phyloP scores from a whole-genome alignment of 1,140 invertebrate species.

The Scaptodrosophila lebanonensis region DNA sequence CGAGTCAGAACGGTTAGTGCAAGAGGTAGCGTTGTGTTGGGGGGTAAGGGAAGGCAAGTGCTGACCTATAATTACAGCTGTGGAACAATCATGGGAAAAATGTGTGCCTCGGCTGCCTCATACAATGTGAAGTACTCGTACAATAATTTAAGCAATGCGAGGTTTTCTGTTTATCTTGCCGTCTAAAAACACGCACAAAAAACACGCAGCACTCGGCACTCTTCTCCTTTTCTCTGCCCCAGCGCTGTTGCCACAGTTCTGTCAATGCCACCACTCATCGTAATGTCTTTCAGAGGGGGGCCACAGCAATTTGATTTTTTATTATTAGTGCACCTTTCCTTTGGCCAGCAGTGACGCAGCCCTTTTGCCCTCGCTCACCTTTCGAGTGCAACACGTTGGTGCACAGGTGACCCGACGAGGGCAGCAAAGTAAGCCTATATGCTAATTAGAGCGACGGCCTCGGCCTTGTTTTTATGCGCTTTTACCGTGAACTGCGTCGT shows the following conservation, averaged over 20 bases:
- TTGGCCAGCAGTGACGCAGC: constrained; percentile 16
- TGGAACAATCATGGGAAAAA: constrained; percentile 72
- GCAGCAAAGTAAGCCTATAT: constrained; percentile 18
- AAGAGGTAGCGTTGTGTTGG: background rate
- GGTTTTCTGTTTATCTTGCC: constrained; percentile 69
- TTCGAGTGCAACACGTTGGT: constrained; percentile 55
- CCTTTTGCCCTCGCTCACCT: constrained; percentile 31
- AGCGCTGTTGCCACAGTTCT: constrained; percentile 17
- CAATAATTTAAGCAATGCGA: constrained; percentile 69
- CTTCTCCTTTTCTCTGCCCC: constrained; percentile 17
- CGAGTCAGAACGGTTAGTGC: constrained; percentile 41
- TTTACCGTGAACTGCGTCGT: constrained; percentile 56
- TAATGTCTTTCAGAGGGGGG: constrained; percentile 31
- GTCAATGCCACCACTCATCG: constrained; percentile 49
- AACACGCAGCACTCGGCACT: constrained; percentile 26
- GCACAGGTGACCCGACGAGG: constrained; percentile 7
- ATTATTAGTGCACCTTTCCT: constrained; percentile 21
- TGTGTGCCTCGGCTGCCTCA: constrained; percentile 28
- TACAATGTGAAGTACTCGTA: constrained; percentile 42
- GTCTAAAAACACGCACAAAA: constrained; percentile 61
- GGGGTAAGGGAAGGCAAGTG: constrained; percentile 23
- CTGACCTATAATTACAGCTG: constrained; percentile 69
- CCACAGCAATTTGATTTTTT: constrained; percentile 52
- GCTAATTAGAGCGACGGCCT: constrained; percentile 71
- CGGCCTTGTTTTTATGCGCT: constrained; percentile 72